These are phyloP conservation scores for Narcine bancroftii DNA, from an alignment of 2,113 vertebrate species.

Conservation along the genomic window DNA sequence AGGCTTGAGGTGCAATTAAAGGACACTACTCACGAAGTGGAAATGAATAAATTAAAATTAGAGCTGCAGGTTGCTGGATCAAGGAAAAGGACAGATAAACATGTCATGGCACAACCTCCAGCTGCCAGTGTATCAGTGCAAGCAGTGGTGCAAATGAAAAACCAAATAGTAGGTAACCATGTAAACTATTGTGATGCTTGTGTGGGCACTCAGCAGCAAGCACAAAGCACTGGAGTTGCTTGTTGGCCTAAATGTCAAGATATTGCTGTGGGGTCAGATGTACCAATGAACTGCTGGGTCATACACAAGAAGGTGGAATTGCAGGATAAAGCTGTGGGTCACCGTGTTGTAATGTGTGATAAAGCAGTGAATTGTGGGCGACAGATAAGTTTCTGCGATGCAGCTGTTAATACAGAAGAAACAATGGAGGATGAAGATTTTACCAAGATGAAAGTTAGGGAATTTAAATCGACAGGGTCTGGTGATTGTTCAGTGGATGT, in stretches of 20 bases:
- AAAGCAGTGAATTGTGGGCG: slow-evolving; percentile 52
- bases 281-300: slow-evolving; percentile 70
- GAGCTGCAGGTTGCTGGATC: slow-evolving; percentile 80
- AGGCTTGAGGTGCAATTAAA: slow-evolving; percentile 83
- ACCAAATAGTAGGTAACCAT: slow-evolving; percentile 68
- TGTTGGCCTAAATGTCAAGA: slow-evolving; percentile 55
- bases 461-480: slow-evolving; percentile 64
- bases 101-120: slow-evolving; percentile 60
- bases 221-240: slow-evolving; percentile 51
- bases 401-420: slow-evolving; percentile 70
- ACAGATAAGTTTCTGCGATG: slow-evolving; percentile 56
- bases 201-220: slow-evolving; percentile 53
- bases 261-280: slow-evolving; percentile 57
- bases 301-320: slow-evolving; percentile 62
- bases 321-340: slow-evolving; percentile 57
- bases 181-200: slow-evolving; percentile 53
- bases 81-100: slow-evolving; percentile 80
- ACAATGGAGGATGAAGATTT: slow-evolving; percentile 39
- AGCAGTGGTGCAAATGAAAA: slow-evolving; percentile 60
- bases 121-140: slow-evolving; percentile 68
- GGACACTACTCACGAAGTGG: slow-evolving; percentile 80
- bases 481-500: slow-evolving; percentile 75
- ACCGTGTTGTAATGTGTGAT: slow-evolving; percentile 48
- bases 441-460: slow-evolving; percentile 42
- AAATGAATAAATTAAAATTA: slow-evolving; percentile 91